Evolutionary conservation across 2,113 vertebrate species (phyloP).

Genomic region (Aepyceros melampus): DNA sequence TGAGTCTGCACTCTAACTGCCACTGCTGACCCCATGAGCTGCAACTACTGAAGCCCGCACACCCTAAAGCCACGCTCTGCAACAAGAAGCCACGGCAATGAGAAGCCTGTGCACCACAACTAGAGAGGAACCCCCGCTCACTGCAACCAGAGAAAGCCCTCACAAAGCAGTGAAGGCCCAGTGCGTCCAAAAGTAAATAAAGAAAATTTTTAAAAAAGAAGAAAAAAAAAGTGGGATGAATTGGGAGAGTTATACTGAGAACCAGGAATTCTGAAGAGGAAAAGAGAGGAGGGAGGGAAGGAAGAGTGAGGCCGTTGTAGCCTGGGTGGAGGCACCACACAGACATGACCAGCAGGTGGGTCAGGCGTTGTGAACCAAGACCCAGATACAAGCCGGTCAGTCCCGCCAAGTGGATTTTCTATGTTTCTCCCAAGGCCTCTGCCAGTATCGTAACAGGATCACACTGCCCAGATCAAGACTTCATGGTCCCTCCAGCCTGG

Average conservation of each 20-base stretch:
- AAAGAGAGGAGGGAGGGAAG: neutral
- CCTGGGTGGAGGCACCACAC: neutral
- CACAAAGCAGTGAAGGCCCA: neutral
- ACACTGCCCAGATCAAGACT: rapidly evolving
- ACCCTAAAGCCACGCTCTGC: neutral
- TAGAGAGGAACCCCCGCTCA: rapidly evolving
- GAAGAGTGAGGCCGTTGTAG: neutral
- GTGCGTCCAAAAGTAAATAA: neutral
- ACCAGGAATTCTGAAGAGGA: neutral
- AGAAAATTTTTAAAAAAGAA: neutral
- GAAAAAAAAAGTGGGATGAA: neutral
- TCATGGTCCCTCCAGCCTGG: neutral
- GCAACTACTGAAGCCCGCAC: neutral
- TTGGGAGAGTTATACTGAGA: neutral
- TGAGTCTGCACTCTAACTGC: neutral
- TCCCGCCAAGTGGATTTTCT: rapidly evolving
- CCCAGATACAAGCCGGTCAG: rapidly evolving
- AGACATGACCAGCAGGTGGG: neutral
- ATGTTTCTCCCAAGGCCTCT: neutral
- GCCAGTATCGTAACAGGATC: rapidly evolving
- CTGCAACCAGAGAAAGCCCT: neutral
- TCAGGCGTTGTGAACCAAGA: rapidly evolving
- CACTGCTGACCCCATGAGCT: neutral
- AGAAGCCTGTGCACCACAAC: neutral
- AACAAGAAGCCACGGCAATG: neutral